Conservation (phyloP, 2,113 vertebrate genomes). For the Ctenomys sociabilis region DNA sequence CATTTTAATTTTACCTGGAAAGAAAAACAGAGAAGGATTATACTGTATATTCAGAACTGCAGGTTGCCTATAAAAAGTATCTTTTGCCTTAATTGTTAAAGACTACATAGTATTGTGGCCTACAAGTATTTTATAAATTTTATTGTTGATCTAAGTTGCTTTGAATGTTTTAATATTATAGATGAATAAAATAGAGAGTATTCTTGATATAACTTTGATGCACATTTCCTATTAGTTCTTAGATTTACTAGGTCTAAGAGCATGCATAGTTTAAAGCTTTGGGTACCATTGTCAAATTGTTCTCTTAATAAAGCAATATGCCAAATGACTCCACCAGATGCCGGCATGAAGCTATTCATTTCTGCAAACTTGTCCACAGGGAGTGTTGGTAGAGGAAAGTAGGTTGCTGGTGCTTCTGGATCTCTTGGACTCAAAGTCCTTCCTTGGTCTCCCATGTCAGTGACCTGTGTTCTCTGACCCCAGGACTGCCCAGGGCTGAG, state of each 20-base stretch:
- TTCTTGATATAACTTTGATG: not conserved
- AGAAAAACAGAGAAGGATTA: not conserved
- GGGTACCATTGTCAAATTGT: not conserved
- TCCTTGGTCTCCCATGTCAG: not conserved
- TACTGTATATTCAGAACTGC: not conserved
- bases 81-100: conserved; percentile 21
- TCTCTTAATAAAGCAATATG: not conserved
- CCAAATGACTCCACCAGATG: not conserved
- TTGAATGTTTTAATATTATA: not conserved
- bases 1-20: not conserved
- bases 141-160: not conserved
- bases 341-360: not conserved
- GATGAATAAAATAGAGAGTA: not conserved
- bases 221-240: conserved; percentile 5
- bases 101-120: not conserved
- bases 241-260: not conserved
- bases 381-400: not conserved
- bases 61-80: not conserved
- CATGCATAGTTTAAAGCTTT: not conserved
- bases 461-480: not conserved
- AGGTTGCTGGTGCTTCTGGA: not conserved
- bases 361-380: not conserved
- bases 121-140: not conserved
- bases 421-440: not conserved
- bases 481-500: not conserved